phyloP scores from a whole-genome alignment of 2,113 vertebrate genomes.

The Sander lucioperca region DNA sequence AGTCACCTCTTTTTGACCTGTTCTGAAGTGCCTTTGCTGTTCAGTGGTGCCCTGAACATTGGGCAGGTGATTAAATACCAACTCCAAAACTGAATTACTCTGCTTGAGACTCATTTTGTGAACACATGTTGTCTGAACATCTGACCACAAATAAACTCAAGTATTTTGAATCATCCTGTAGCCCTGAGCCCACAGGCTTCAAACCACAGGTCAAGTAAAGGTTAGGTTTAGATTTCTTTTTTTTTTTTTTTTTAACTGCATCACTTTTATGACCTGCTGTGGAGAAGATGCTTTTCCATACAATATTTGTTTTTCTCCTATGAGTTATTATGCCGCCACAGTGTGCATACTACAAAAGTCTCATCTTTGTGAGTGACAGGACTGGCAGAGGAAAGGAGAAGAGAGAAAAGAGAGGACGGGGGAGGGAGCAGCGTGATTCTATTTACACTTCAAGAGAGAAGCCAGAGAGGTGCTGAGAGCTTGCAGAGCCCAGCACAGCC shows the following conservation, averaged over 20 bases:
- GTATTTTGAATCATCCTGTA: neutral
- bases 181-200: constrained; percentile 16
- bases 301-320: constrained; percentile 31
- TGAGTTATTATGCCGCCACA: constrained; percentile 29
- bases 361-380: constrained; percentile 67
- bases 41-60: constrained; percentile 35
- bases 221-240: constrained; percentile 1
- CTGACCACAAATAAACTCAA: constrained; percentile 10
- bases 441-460: constrained; percentile 85
- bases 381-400: constrained; percentile 53
- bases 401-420: constrained; percentile 34
- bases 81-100: constrained; percentile 53
- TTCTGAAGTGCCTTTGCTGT: constrained; percentile 43
- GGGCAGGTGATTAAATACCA: constrained; percentile 48
- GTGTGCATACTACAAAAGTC: constrained; percentile 48
- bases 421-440: constrained; percentile 64
- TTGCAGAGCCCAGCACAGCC: constrained; percentile 63
- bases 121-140: constrained; percentile 32
- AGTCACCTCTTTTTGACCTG: constrained; percentile 55
- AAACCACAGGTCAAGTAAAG: constrained; percentile 52
- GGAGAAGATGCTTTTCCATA: constrained; percentile 15
- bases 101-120: constrained; percentile 41
- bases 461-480: constrained; percentile 71
- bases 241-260: neutral
- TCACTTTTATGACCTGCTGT: constrained; percentile 29